Evolutionary conservation across 1,140 invertebrate species (phyloP).

Genomic region (Euglossa dilemma): DNA sequence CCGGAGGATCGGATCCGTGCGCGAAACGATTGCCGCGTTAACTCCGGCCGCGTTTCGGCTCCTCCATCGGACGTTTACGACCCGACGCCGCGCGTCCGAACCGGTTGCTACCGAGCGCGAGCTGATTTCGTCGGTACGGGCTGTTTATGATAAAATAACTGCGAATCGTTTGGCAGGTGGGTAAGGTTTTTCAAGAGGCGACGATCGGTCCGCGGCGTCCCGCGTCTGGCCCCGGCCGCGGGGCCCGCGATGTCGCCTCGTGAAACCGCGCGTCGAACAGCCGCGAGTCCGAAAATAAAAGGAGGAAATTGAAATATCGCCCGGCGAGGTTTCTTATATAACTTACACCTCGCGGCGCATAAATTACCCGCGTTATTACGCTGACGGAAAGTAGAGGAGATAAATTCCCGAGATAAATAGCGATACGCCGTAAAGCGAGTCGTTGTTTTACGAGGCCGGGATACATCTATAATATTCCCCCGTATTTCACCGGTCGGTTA

Average conservation of each 20-base stretch:
- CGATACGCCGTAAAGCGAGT: slow-evolving; percentile 30
- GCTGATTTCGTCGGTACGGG: slow-evolving; percentile 40
- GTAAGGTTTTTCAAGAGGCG: slow-evolving; percentile 10
- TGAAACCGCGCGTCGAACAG: slow-evolving; percentile 2
- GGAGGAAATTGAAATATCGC: slow-evolving; percentile 37
- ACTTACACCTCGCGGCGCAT: slow-evolving; percentile 9
- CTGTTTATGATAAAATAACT: slow-evolving; percentile 56
- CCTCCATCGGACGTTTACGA: slow-evolving; percentile 49
- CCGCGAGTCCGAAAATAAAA: slow-evolving; percentile 10
- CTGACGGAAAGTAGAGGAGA: slow-evolving; percentile 28
- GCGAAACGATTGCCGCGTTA: slow-evolving; percentile 43
- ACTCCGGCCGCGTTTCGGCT: slow-evolving; percentile 30
- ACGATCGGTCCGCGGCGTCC: neutral
- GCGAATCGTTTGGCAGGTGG: slow-evolving; percentile 49
- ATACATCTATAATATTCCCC: slow-evolving; percentile 20
- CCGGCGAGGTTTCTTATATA: neutral
- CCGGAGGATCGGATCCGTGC: neutral
- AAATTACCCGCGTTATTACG: slow-evolving; percentile 41
- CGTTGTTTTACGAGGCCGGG: slow-evolving; percentile 27
- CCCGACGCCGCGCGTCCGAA: slow-evolving; percentile 15
- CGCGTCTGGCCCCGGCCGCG: too few relatives aligned
- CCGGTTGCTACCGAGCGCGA: slow-evolving; percentile 59
- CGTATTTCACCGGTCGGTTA: slow-evolving; percentile 18
- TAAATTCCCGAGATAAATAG: slow-evolving; percentile 41
- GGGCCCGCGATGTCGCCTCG: neutral